Percentiles rank a stretch among this genome's conserved stretches.
These are phyloP conservation scores for Petrolisthes manimaculis DNA, from an alignment of 2,888 invertebrate species.

Conservation along the genomic window DNA sequence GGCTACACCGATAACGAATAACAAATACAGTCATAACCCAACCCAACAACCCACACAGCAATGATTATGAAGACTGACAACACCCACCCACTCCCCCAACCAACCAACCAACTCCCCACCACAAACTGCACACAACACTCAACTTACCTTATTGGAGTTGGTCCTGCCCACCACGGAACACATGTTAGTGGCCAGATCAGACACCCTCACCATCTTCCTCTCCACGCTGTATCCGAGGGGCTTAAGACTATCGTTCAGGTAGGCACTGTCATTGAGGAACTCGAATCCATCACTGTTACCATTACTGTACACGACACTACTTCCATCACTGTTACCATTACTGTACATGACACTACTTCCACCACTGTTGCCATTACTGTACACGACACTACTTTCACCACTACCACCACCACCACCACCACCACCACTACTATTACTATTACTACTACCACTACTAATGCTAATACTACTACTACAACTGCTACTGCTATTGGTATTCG, in stretches of 20 bases:
- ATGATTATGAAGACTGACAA: too few species aligned
- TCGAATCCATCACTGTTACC: neutral
- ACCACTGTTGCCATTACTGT: neutral
- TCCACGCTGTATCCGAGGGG: slow-evolving; percentile 42
- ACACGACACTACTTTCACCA: neutral
- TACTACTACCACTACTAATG: too few species aligned
- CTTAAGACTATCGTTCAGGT: slow-evolving; percentile 41
- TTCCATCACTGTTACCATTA: slow-evolving; percentile 1
- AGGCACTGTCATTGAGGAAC: neutral
- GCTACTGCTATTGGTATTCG: too few species aligned
- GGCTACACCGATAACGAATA: too few species aligned
- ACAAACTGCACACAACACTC: neutral
- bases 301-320: neutral
- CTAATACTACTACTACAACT: too few species aligned
- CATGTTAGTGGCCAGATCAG: slow-evolving; percentile 30
- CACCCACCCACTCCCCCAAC: neutral
- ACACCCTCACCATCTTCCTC: slow-evolving; percentile 25
- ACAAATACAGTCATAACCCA: too few species aligned
- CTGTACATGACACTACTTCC: neutral
- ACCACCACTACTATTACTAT: too few species aligned
- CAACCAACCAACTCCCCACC: neutral
- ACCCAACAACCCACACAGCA: too few species aligned
- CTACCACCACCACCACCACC: neutral
- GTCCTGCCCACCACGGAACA: slow-evolving; percentile 44
- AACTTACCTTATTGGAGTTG: slow-evolving; percentile 42